These are phyloP conservation scores for Sebastolobus alascanus DNA, from an alignment of 2,797 vertebrate genomes.

Conservation along the genomic window DNA sequence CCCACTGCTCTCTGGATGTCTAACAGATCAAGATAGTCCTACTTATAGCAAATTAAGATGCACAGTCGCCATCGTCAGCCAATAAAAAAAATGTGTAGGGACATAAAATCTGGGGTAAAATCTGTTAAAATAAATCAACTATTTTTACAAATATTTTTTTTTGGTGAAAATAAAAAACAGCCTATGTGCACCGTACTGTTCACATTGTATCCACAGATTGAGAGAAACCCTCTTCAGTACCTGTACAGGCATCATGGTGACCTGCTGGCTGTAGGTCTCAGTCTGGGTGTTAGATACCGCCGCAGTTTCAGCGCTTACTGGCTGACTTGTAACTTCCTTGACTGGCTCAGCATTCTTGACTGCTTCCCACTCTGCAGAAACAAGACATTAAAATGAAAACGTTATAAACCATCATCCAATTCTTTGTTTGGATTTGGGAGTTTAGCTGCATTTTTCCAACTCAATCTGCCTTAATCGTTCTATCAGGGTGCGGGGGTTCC, in stretches of 20 bases:
- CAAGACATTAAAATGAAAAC: slow-evolving; percentile 4
- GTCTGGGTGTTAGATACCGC: slow-evolving; percentile 87
- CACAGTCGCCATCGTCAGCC: neutral
- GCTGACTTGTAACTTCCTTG: slow-evolving; percentile 90
- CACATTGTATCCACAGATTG: neutral
- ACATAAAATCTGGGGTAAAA: neutral
- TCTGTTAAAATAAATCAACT: neutral
- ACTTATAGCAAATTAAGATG: neutral
- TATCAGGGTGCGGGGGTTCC: neutral
- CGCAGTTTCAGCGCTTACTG: slow-evolving; percentile 83
- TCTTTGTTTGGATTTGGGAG: slow-evolving; percentile 18
- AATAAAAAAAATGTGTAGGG: neutral
- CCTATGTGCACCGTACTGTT: neutral
- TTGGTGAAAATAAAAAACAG: neutral
- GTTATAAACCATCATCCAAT: slow-evolving; percentile 3
- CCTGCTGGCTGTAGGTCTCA: slow-evolving; percentile 92
- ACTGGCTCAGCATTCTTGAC: slow-evolving; percentile 89
- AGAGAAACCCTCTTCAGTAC: slow-evolving; percentile 75
- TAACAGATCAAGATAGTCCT: neutral
- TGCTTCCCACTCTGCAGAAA: slow-evolving; percentile 93
- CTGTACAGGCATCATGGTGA: slow-evolving; percentile 95
- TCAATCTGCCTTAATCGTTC: slow-evolving; percentile 11
- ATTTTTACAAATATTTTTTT: neutral
- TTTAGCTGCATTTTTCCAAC: slow-evolving; percentile 10
- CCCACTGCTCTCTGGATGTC: neutral